phyloP scores from a whole-genome alignment of 1,140 invertebrate genomes.

The Pentalonia nigronervosa region DNA sequence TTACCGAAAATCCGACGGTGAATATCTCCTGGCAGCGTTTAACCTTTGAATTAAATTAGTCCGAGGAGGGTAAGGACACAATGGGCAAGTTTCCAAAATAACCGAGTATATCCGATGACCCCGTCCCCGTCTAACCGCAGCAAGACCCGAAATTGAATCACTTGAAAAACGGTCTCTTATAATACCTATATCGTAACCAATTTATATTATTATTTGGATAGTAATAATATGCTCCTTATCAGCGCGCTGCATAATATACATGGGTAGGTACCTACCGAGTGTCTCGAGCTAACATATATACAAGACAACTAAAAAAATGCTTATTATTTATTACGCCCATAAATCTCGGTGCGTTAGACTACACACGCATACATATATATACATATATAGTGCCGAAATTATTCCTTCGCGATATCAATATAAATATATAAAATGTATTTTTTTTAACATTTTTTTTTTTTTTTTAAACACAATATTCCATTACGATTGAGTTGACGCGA shows the following conservation, averaged over 20 bases:
- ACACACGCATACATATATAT: background rate
- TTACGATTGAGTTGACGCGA: conserved; percentile 14
- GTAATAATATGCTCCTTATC: conserved; percentile 44
- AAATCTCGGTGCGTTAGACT: background rate
- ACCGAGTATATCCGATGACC: conserved; percentile 49
- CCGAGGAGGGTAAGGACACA: conserved; percentile 15
- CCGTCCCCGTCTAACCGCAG: background rate
- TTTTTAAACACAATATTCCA: background rate
- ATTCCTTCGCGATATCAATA: background rate
- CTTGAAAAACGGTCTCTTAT: conserved; percentile 32
- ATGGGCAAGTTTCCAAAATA: conserved; percentile 52
- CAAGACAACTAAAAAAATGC: background rate
- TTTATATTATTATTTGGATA: conserved; percentile 39
- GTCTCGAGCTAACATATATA: background rate
- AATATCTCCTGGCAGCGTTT: conserved; percentile 54
- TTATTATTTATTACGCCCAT: background rate
- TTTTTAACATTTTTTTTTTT: no score
- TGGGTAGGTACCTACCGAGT: no score
- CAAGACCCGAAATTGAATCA: conserved; percentile 48
- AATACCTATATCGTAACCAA: conserved; percentile 24
- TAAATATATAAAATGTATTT: background rate
- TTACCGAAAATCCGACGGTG: conserved; percentile 30
- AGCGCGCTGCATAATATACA: background rate
- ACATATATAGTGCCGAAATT: background rate
- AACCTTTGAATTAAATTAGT: conserved; percentile 57